Evolutionary conservation across 2,888 invertebrate genomes (phyloP), one percentile per base, ranked within the genome.

Genomic region (Acronicta leporina): DNA sequence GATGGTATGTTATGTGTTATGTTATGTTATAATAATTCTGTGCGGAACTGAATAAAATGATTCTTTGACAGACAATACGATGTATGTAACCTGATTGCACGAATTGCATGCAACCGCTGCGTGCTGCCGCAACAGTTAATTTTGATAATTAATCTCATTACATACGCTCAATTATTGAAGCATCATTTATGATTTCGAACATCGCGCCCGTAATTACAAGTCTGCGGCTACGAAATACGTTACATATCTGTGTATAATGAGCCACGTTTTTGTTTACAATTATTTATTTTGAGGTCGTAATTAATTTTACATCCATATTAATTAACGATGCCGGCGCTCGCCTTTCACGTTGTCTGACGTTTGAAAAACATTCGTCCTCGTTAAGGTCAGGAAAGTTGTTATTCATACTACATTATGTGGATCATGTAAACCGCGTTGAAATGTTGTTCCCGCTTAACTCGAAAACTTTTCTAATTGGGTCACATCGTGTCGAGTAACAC

Each of bases 391-490:
- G 35, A 47, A 58, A 63, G 51, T 63, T 61, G 50, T 63, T 67
- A 65, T 56, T 51, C 54, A 57, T 64, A 65, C 64, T 62, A 63
- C 50, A 52, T 75, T 53, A 62, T 54, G 43, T 49, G 48, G 50
- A 54, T 62, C 59, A 66, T 57, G 52, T 61, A 48, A 63, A 63
- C 54, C 45, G 27, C 51, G 33, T 38, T 51, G 50, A 48, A 58
- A 59, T 68, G 54, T 62, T 73, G 55, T 48, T 77, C 56, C 51
- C 59, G 64, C 72, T 64, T 72, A 80, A 83, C 75, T 76, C 74
- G 72, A 60, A 80, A 83, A 83, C 68, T 84, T 82, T 74, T 69
- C 71, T 80, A 85, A 85, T 84, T 85, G 77, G 81, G 81, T 79
- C 81, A 79, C 77, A 80, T 73, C 74, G 71, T 62, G 72, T 73